Evolutionary conservation across 2,888 invertebrate genomes (phyloP).

Genomic region (Merodon equestris): DNA sequence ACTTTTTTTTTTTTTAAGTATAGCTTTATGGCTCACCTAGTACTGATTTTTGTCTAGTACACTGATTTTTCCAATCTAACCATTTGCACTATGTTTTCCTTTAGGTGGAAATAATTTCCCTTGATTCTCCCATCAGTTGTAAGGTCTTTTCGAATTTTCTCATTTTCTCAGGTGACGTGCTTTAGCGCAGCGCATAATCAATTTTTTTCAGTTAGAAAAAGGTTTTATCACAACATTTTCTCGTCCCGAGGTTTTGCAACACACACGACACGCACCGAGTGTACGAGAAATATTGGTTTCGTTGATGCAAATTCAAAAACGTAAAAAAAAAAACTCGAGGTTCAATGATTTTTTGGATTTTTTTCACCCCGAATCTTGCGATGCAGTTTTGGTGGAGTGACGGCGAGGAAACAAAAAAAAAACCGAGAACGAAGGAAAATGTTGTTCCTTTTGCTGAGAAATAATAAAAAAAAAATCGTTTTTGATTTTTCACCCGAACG

Average conservation of each 20-base stretch:
- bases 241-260: neutral
- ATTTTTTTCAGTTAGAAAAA: conserved; percentile 3
- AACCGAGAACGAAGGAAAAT: too few species aligned
- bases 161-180: conserved; percentile 40
- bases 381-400: too few species aligned
- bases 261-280: too few species aligned
- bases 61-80: conserved; percentile 19
- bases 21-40: too few species aligned
- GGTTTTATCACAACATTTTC: conserved; percentile 55
- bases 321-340: too few species aligned
- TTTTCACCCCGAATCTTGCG: too few species aligned
- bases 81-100: conserved; percentile 18
- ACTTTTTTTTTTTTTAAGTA: conserved; percentile 19
- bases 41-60: neutral
- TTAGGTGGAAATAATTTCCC: neutral
- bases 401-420: too few species aligned
- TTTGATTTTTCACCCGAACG: conserved; percentile 35
- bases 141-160: too few species aligned
- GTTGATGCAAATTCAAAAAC: too few species aligned
- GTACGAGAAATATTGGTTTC: too few species aligned
- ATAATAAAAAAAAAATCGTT: neutral
- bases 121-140: too few species aligned
- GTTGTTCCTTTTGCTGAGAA: neutral
- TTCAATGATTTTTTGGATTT: too few species aligned
- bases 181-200: conserved; percentile 28